Evolutionary conservation across 2,797 vertebrate genomes (phyloP).

Genomic region (Chrosomus eos): DNA sequence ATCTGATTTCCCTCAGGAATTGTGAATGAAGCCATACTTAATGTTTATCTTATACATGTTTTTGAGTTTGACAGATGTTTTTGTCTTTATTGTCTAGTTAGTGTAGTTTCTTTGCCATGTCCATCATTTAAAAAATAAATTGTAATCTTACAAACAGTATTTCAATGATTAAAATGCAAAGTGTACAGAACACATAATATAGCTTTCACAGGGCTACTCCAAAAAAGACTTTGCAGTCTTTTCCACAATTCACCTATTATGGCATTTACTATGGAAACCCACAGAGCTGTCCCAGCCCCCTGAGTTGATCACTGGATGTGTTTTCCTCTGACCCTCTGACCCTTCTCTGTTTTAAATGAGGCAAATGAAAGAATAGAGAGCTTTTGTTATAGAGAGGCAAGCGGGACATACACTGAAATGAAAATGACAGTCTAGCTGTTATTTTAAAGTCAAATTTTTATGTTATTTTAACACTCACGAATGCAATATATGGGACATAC

Average conservation of each 20-base stretch:
- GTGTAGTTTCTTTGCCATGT: slow-evolving; percentile 22
- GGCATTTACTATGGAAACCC: slow-evolving; percentile 47
- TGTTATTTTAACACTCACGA: not conserved
- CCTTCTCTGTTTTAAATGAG: slow-evolving; percentile 38
- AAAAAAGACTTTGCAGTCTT: slow-evolving; percentile 15
- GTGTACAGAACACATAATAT: not conserved
- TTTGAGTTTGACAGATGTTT: slow-evolving; percentile 2
- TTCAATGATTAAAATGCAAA: not conserved
- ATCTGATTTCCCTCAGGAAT: slow-evolving; percentile 53
- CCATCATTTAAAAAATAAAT: not conserved
- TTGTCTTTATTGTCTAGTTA: slow-evolving; percentile 14
- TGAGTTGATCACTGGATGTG: slow-evolving; percentile 46
- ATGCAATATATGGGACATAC: slow-evolving; percentile 1
- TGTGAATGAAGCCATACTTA: slow-evolving; percentile 44
- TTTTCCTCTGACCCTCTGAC: slow-evolving; percentile 44
- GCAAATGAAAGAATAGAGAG: slow-evolving; percentile 30
- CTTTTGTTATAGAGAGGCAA: slow-evolving; percentile 32
- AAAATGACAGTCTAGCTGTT: slow-evolving; percentile 28
- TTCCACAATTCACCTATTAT: slow-evolving; percentile 28
- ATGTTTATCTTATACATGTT: slow-evolving; percentile 7
- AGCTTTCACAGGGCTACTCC: not conserved
- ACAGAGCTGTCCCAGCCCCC: slow-evolving; percentile 33
- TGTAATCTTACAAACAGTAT: not conserved
- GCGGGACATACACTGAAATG: slow-evolving; percentile 28
- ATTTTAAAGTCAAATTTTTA: not conserved